Percentiles rank a stretch among this genome's conserved stretches.
Conservation (phyloP, 92 coral and sea anemone genomes). For the Bergia sp. region DNA sequence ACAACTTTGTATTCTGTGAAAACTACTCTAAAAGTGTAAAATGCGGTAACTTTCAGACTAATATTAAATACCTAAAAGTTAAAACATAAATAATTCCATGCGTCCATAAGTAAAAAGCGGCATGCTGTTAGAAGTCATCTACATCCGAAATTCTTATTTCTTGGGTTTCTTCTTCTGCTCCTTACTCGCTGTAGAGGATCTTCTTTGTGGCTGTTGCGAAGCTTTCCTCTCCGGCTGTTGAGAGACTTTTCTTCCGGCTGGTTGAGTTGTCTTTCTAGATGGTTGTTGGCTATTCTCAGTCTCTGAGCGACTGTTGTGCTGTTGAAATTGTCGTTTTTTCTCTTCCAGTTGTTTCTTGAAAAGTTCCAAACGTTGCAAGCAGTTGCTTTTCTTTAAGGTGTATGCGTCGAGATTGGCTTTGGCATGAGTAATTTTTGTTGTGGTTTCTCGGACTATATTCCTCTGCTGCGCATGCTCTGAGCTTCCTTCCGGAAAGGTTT, state of each 20-base stretch:
- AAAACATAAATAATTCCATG: neutral
- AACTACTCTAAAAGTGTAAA: neutral
- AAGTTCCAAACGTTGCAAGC: conserved; percentile 28
- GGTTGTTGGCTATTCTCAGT: conserved; percentile 71
- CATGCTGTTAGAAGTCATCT: neutral
- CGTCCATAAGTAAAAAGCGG: neutral
- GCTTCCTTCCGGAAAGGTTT: conserved; percentile 78
- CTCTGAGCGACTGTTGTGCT: conserved; percentile 70
- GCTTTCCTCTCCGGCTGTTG: neutral
- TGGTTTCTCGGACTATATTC: conserved; percentile 85
- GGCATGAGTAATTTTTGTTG: conserved; percentile 81
- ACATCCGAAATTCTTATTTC: conserved; percentile 46
- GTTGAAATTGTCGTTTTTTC: conserved; percentile 57
- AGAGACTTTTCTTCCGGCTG: neutral
- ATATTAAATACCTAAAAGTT: neutral
- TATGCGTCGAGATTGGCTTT: conserved; percentile 62
- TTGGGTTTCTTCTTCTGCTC: conserved; percentile 71
- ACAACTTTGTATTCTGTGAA: neutral
- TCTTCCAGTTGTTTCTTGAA: conserved; percentile 41
- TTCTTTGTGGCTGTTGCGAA: conserved; percentile 14
- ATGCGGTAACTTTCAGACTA: neutral
- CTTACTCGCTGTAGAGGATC: conserved; percentile 62
- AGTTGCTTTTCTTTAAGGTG: conserved; percentile 29
- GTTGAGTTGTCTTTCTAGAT: conserved; percentile 50
- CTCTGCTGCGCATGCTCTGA: conserved; percentile 85